Percentiles rank a stretch among this genome's conserved stretches.
Conservation (phyloP, 2,888 invertebrate genomes). For the Heteromyza rotundicornis region DNA sequence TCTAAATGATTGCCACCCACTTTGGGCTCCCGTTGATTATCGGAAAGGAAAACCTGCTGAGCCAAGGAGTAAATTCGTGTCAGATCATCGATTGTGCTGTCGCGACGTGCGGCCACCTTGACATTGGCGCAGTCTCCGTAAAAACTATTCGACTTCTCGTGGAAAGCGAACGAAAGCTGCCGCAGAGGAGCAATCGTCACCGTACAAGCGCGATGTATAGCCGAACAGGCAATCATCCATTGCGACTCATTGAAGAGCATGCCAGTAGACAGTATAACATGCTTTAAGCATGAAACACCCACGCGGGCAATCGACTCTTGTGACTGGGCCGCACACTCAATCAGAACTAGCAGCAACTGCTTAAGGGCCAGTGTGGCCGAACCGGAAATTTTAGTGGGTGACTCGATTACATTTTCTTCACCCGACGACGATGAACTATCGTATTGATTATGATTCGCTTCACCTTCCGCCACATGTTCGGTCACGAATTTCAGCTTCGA, state of each 20-base stretch:
- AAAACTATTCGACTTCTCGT: slow-evolving; percentile 90
- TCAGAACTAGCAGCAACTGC: slow-evolving; percentile 82
- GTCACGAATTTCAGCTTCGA: slow-evolving; percentile 60
- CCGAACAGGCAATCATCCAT: slow-evolving; percentile 86
- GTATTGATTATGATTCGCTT: slow-evolving; percentile 28
- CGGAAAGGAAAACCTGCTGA: slow-evolving; percentile 83
- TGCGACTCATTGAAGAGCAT: slow-evolving; percentile 80
- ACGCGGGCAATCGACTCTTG: slow-evolving; percentile 88
- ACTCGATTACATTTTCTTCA: slow-evolving; percentile 62
- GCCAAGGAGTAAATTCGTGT: slow-evolving; percentile 86
- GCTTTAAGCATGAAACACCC: slow-evolving; percentile 90
- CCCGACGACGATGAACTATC: slow-evolving; percentile 43
- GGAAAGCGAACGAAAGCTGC: slow-evolving; percentile 88
- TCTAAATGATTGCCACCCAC: slow-evolving; percentile 37
- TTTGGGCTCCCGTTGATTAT: slow-evolving; percentile 61
- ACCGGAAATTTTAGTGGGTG: slow-evolving; percentile 65
- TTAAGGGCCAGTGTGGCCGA: slow-evolving; percentile 81
- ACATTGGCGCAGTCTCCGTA: slow-evolving; percentile 92
- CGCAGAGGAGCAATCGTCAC: slow-evolving; percentile 87
- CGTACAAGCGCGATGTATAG: slow-evolving; percentile 82
- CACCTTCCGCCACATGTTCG: slow-evolving; percentile 43
- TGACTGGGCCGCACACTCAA: slow-evolving; percentile 89
- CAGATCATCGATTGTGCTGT: slow-evolving; percentile 84
- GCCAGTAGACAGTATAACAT: slow-evolving; percentile 83
- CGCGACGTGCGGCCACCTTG: slow-evolving; percentile 89